Evolutionary conservation across 2,888 invertebrate genomes (phyloP), one percentile per base, ranked within the genome.

Genomic region (Frankliniella fusca): DNA sequence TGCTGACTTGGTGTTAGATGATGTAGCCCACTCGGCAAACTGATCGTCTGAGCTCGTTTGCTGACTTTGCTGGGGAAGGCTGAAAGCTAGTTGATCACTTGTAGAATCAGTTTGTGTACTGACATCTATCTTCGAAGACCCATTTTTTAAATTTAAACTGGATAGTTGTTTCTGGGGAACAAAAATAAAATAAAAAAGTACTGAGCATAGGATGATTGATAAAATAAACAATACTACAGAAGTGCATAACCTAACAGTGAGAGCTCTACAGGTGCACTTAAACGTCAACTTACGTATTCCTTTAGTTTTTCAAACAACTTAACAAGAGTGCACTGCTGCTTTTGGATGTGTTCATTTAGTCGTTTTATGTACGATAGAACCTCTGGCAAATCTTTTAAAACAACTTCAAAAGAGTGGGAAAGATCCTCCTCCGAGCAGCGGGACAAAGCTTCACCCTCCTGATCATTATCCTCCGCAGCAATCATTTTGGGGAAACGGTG

Each of bases 341-440:
- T 89, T 82, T 88, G 89, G 79, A 93, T 90, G 83, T 88, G 89
- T 54, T 89, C 89, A 83, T 91, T 90, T 86, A 93, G 89, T 85
- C 90, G 90, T 79, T 90, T 86, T 84, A 93, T 90, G 82, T 91
- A 90, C 84, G 89, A 88, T 61, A 91, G 84, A 23, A 93, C 89
- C 85, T 92, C 90, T 15, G 93, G 93, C 83, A 91, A 89, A 84
- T 91, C 90, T 85, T 88, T 88, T 50, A 93, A 86, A 83, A 89
- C 88, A 70, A 88, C 83, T 85, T 86, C 81, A 82, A 85, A 85
- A 80, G 80, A 82, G 48, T 80, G 20, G 38, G 81, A 79, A 18
- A 82, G 50, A 79, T 81, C 81, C n/a, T 38, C 80, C n/a, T 80
- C 23, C 70, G 23, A 23, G 23, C 70, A 70, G 61, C n/a, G 61